Conservation (phyloP, 2,797 vertebrate species). For the Apogon talboti region DNA sequence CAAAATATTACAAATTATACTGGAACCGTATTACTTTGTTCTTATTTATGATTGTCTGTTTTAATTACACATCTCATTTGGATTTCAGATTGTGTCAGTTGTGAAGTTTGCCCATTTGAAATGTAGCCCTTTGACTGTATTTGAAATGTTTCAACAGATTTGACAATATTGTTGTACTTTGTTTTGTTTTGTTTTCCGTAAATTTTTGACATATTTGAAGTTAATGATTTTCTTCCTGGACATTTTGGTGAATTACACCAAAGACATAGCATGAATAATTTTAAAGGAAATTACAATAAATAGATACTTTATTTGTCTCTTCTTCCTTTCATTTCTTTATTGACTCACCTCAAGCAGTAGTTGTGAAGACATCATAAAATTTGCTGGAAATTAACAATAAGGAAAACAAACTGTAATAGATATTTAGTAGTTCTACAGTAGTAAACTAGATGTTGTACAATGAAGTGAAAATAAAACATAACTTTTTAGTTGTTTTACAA, state of each 20-base stretch:
- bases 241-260: slow-evolving; percentile 9
- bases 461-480: neutral
- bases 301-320: neutral
- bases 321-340: neutral
- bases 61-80: slow-evolving; percentile 54
- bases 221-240: slow-evolving; percentile 39
- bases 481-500: slow-evolving; percentile 5
- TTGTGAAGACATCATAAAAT: slow-evolving; percentile 26
- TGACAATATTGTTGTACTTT: slow-evolving; percentile 55
- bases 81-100: slow-evolving; percentile 45
- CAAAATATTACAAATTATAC: slow-evolving; percentile 44
- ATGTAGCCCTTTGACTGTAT: slow-evolving; percentile 41
- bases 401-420: neutral
- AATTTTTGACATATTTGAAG: neutral
- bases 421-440: neutral
- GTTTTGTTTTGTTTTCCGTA: slow-evolving; percentile 33
- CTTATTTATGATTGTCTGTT: slow-evolving; percentile 53
- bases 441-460: neutral
- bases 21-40: slow-evolving; percentile 46
- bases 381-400: slow-evolving; percentile 8
- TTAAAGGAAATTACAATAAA: slow-evolving; percentile 11
- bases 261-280: slow-evolving; percentile 14
- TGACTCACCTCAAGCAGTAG: neutral
- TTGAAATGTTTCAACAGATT: slow-evolving; percentile 54
- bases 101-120: slow-evolving; percentile 64